Conservation (phyloP, 1,140 invertebrate genomes). For the Dendrolimus kikuchii region DNA sequence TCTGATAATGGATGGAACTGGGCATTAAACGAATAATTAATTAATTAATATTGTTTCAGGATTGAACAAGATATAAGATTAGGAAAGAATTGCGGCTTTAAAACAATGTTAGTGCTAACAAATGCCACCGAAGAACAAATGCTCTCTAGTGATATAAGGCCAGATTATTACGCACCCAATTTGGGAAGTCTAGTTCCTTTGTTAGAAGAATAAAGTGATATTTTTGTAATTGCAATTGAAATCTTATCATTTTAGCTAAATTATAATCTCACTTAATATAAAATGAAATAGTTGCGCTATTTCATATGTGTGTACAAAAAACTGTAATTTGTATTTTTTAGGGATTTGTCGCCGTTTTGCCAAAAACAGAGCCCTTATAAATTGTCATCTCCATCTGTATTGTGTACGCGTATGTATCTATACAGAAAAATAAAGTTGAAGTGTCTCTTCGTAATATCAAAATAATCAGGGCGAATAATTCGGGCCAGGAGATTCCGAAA, state of each 20-base stretch:
- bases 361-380: no score
- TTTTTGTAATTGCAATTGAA: not conserved
- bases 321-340: no score
- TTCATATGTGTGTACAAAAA: no score
- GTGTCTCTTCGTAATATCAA: no score
- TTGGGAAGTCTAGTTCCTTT: conserved; percentile 43
- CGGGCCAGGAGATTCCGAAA: no score
- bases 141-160: conserved; percentile 32
- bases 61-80: conserved; percentile 74
- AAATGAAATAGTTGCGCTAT: not conserved
- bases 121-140: conserved; percentile 57
- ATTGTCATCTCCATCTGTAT: no score
- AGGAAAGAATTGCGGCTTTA: conserved; percentile 68
- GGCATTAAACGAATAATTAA: conserved; percentile 3
- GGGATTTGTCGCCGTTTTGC: no score
- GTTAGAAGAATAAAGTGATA: conserved; percentile 14
- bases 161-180: conserved; percentile 67
- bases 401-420: no score
- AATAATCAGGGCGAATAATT: no score
- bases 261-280: not conserved
- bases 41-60: conserved; percentile 36
- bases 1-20: not conserved
- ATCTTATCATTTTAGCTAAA: no score
- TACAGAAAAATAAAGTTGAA: no score
- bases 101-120: conserved; percentile 70